Conservation (phyloP, 2,113 vertebrate genomes). For the Lagopus leucura region DNA sequence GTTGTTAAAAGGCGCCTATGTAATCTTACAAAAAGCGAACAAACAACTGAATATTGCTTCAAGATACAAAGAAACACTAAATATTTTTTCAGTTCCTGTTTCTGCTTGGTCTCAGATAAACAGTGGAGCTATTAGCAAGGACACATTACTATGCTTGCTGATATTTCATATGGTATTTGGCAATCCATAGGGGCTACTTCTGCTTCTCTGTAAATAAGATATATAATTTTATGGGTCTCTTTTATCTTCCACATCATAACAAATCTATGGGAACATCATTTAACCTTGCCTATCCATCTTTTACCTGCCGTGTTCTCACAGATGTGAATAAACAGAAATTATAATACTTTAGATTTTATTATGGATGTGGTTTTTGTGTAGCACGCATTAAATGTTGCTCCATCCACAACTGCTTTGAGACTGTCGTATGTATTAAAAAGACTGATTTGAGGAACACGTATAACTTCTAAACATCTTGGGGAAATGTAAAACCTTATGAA, state of each 20-base stretch:
- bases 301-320: conserved; percentile 56
- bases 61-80: conserved; percentile 28
- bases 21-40: conserved; percentile 1
- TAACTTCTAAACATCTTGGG: conserved; percentile 36
- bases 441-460: conserved; percentile 20
- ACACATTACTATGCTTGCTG: conserved; percentile 42
- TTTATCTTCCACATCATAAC: conserved; percentile 76
- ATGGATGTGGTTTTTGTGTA: conserved; percentile 61
- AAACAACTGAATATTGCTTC: not conserved
- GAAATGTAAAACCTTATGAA: conserved; percentile 66
- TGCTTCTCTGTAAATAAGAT: conserved; percentile 78
- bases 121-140: conserved; percentile 73
- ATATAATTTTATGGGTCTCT: conserved; percentile 76
- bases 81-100: conserved; percentile 36
- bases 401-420: conserved; percentile 23
- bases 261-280: conserved; percentile 76
- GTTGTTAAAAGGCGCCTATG: not conserved
- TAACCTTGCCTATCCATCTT: conserved; percentile 74
- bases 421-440: conserved; percentile 60
- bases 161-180: conserved; percentile 77
- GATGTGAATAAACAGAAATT: conserved; percentile 65
- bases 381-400: conserved; percentile 46
- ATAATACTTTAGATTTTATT: conserved; percentile 56
- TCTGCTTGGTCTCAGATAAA: conserved; percentile 54
- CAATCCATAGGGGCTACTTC: conserved; percentile 74